phyloP scores from a whole-genome alignment of 1,140 invertebrate species.

The Pogonomyrmex barbatus region DNA sequence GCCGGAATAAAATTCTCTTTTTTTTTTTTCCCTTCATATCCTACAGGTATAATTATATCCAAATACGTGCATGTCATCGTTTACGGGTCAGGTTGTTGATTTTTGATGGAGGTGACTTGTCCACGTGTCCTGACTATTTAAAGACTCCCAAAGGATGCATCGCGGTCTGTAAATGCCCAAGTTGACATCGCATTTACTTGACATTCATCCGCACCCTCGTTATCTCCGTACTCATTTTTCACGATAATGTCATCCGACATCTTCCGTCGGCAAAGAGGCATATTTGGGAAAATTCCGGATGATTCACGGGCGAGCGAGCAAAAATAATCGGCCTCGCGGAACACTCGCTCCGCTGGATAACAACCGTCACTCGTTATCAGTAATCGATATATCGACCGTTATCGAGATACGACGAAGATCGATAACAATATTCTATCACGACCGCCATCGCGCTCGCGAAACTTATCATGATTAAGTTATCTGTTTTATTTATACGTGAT shows the following conservation, averaged over 20 bases:
- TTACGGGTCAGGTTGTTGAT: background rate
- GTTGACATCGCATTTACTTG: constrained; percentile 69
- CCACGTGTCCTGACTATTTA: background rate
- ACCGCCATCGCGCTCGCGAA: background rate
- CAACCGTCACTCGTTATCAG: constrained; percentile 24
- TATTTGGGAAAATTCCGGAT: constrained; percentile 64
- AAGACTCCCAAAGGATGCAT: constrained; percentile 45
- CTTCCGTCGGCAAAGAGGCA: constrained; percentile 49
- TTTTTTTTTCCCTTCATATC: background rate
- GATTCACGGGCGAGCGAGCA: constrained; percentile 59
- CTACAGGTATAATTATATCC: background rate
- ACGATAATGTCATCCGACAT: constrained; percentile 61
- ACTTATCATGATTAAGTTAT: constrained; percentile 12
- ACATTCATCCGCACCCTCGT: constrained; percentile 70
- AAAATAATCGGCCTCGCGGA: constrained; percentile 65
- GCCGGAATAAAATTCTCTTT: background rate
- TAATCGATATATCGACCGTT: constrained; percentile 53
- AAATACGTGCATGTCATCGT: background rate
- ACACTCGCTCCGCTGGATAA: constrained; percentile 24
- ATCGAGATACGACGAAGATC: background rate
- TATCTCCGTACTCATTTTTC: constrained; percentile 70
- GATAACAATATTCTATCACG: constrained; percentile 6
- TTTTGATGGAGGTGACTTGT: background rate
- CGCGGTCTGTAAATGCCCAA: constrained; percentile 37
- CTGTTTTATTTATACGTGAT: background rate